Evolutionary conservation across 2,113 vertebrate species (phyloP).

Genomic region (Theropithecus gelada): DNA sequence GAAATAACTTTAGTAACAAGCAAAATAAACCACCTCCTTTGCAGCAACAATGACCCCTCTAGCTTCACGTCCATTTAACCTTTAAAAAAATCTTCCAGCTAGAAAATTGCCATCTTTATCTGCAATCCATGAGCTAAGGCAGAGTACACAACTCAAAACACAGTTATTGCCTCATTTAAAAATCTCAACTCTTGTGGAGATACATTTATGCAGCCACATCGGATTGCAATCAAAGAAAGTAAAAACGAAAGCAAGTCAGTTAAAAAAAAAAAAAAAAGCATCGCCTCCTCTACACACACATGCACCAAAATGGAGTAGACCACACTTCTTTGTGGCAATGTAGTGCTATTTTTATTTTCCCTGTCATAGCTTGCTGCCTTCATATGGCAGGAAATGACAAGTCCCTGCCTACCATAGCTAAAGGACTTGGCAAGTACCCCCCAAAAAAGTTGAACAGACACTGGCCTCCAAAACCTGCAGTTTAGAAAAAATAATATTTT

Average conservation of each 20-base stretch:
- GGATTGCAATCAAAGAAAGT: background rate
- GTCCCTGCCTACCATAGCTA: background rate
- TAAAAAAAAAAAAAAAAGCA: background rate
- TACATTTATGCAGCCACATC: background rate
- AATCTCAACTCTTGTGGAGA: background rate
- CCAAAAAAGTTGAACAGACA: constrained; percentile 4
- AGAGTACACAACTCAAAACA: background rate
- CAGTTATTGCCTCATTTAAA: background rate
- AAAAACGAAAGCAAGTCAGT: background rate
- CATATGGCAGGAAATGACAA: constrained; percentile 36
- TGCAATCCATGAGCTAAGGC: background rate
- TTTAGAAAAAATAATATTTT: background rate
- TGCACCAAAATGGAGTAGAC: background rate
- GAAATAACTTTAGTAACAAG: background rate
- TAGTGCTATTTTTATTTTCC: constrained; percentile 45
- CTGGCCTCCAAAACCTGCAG: background rate
- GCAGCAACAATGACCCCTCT: background rate
- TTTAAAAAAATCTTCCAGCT: background rate
- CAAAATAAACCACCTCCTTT: background rate
- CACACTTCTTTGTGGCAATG: background rate
- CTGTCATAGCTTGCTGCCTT: background rate
- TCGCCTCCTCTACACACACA: background rate
- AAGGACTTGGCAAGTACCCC: background rate
- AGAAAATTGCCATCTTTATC: background rate
- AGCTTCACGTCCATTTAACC: background rate